A percentile compares a stretch with the other conserved stretches of the same genome.
Evolutionary conservation across 2,888 invertebrate species (phyloP).

Genomic region (Mechanitis messenoides): DNA sequence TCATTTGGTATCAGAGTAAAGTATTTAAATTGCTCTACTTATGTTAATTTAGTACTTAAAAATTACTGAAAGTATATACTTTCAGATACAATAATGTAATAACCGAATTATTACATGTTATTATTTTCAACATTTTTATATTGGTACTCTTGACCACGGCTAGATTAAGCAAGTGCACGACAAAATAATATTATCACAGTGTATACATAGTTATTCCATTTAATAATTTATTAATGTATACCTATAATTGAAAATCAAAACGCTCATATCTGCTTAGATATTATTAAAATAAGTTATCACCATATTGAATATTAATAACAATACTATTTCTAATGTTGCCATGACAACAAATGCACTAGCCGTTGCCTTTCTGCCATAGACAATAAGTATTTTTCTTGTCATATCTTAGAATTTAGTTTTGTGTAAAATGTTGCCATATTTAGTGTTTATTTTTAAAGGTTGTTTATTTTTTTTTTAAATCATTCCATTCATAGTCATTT

Average conservation of each 20-base stretch:
- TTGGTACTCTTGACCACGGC: not conserved
- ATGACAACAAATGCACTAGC: conserved; percentile 24
- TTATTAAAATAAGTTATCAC: conserved; percentile 35
- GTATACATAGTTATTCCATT: conserved; percentile 52
- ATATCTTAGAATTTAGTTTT: conserved; percentile 21
- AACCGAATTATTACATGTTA: not conserved
- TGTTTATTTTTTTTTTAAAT: conserved; percentile 26
- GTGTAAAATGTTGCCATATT: conserved; percentile 28
- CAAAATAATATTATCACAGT: conserved; percentile 51
- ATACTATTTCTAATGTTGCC: conserved; percentile 17
- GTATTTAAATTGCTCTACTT: not conserved
- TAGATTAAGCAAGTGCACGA: conserved; percentile 36
- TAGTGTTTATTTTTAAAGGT: conserved; percentile 22
- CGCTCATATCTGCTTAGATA: conserved; percentile 71
- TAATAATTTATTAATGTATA: conserved; percentile 47
- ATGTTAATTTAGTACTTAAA: not conserved
- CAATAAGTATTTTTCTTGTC: conserved; percentile 30
- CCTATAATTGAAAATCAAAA: conserved; percentile 53
- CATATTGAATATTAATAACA: conserved; percentile 16
- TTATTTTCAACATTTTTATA: not conserved
- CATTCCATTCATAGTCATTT: conserved; percentile 39
- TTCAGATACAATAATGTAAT: too few species aligned
- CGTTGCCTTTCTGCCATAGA: conserved; percentile 31
- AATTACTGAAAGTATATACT: not conserved
- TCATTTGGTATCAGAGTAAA: not conserved